Base-by-base conservation (phyloP, 1,140 invertebrate species). In the Neuroterus valhalla region DNA sequence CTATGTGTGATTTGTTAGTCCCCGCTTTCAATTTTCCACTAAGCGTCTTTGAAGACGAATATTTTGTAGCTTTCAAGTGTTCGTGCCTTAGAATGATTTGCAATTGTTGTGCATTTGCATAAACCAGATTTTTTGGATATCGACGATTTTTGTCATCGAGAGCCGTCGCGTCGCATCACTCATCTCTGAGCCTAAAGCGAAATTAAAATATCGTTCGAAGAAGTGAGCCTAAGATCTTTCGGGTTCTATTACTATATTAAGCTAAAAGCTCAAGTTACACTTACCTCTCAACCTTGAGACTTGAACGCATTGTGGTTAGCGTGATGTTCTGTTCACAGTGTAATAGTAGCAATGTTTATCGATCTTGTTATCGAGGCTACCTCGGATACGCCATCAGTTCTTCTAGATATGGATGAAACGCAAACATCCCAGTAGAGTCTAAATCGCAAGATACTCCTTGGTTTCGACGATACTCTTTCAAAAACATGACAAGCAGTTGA, bases 261-360 rank as follows among this genome's bases (percentile, higher is more conserved):
- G 68, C 55, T 62, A 5, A 38, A 66, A 50, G 71, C 68, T 76
- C 50, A 76, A 46, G 50, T 44, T 38, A 55, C 26, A 55, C 45
- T 76, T 38, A 43, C 68, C 44, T 78, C 73, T 78, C 69, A 72
- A 55, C 86, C 88, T 88, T 88, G 86, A 87, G 82, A 85, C 76
- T 87, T 76, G 80, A 79, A 78, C 77, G 77, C 70, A 81, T 72
- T 77, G 72, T 84, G 83, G 82, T 86, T 87, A 86, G 82, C 84
- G 84, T 78, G 71, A 79, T 81, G 81, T 78, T 74, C 81, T 82
- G 79, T 83, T 86, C 85, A 78, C 80, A 74, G 74, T 87, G 76
- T 87, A 86, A 86, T 85, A 85, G 85, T 87, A 87, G 88, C 83
- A 82, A 88, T 88, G 86, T 88, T 87, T 88, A 88, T 85, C 81